Evolutionary conservation across 2,113 vertebrate species (phyloP).

Genomic region (Lamprotornis superbus): DNA sequence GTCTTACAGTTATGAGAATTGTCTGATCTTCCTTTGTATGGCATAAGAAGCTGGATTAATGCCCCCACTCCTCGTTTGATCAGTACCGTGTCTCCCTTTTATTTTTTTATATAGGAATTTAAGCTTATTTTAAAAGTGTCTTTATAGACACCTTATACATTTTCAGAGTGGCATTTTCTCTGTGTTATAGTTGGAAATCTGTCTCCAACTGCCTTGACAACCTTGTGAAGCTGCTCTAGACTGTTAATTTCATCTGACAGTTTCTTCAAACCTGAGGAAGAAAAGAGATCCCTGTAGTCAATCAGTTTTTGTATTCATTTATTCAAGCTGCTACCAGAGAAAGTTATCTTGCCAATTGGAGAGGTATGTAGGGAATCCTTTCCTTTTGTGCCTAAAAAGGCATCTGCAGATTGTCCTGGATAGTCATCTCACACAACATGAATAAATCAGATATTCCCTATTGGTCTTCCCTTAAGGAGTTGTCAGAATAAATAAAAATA

Average conservation of each 20-base stretch:
- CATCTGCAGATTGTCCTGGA: neutral
- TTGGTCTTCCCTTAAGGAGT: neutral
- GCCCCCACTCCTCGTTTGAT: neutral
- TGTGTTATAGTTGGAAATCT: neutral
- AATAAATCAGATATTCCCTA: neutral
- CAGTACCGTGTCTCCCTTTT: neutral
- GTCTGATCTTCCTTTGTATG: neutral
- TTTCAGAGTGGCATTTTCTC: neutral
- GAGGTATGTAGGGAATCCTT: neutral
- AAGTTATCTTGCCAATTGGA: neutral
- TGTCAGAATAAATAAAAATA: conserved; percentile 21
- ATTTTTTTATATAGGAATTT: neutral
- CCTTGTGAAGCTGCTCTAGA: neutral
- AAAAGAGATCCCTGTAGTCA: neutral
- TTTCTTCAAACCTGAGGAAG: neutral
- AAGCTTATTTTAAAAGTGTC: neutral
- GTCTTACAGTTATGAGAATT: neutral
- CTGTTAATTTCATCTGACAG: conserved; percentile 6
- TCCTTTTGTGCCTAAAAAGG: neutral
- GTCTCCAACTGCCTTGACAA: neutral
- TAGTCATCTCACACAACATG: neutral
- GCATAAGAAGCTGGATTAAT: neutral
- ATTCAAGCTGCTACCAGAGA: neutral
- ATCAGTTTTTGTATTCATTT: conserved; percentile 9
- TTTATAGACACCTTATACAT: neutral